Percentiles rank a stretch among this genome's conserved stretches.
Evolutionary conservation across 2,888 invertebrate genomes (phyloP).

Genomic region (Acleris holmiana): DNA sequence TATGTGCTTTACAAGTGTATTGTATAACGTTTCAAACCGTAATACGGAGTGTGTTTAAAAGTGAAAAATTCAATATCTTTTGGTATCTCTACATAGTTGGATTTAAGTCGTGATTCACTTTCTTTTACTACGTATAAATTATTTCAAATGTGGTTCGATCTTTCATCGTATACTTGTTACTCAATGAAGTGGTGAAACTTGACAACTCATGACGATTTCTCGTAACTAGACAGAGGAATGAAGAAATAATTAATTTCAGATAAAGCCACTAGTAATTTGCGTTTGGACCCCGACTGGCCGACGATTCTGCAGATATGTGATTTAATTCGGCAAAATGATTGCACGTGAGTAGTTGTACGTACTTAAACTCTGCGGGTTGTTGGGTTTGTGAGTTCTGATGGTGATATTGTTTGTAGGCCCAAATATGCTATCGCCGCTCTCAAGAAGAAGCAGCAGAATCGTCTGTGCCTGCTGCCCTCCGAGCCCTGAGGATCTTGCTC

Average conservation of each 20-base stretch:
- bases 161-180: constrained; percentile 1
- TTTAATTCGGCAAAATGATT: constrained; percentile 97
- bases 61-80: constrained; percentile 27
- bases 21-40: background rate
- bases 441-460: constrained; percentile 97
- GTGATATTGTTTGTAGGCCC: constrained; percentile 84
- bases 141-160: constrained; percentile 9
- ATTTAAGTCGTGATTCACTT: constrained; percentile 31
- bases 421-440: constrained; percentile 93
- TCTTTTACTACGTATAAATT: constrained; percentile 34
- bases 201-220: constrained; percentile 17
- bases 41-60: constrained; percentile 7
- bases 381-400: constrained; percentile 6
- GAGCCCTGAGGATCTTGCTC: too few relatives aligned
- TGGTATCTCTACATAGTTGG: constrained; percentile 28
- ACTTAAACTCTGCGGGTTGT: constrained; percentile 26
- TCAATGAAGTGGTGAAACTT: constrained; percentile 11
- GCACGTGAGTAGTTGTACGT: constrained; percentile 89
- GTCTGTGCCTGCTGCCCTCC: too few relatives aligned
- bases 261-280: constrained; percentile 97
- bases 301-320: constrained; percentile 97
- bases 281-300: constrained; percentile 98
- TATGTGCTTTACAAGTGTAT: constrained; percentile 1
- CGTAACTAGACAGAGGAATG: constrained; percentile 39
- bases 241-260: constrained; percentile 85